A percentile compares a stretch with the other conserved stretches of the same genome.
phyloP scores from a whole-genome alignment of 2,797 vertebrate species.

The Lemur catta region DNA sequence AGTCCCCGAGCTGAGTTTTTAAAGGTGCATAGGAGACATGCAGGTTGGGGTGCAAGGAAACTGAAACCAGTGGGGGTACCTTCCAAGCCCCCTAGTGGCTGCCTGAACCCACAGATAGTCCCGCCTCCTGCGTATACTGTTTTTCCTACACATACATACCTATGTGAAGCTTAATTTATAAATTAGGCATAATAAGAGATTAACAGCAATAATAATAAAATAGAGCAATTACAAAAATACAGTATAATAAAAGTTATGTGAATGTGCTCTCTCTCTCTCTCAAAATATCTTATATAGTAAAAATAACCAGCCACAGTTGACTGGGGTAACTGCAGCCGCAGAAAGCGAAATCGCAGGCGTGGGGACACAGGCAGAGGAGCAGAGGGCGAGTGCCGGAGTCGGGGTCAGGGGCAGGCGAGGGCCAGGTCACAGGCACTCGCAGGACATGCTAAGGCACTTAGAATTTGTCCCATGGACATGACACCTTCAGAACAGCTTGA shows the following conservation, averaged over 20 bases:
- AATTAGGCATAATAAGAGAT: not conserved
- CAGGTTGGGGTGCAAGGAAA: not conserved
- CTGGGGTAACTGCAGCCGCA: rapidly evolving
- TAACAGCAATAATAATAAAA: not conserved
- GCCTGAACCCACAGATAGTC: not conserved
- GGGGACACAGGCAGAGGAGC: not conserved
- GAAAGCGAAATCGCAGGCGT: not conserved
- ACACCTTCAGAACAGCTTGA: not conserved
- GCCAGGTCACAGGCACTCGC: too few species aligned
- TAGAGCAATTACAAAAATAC: not conserved
- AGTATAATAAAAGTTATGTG: not conserved
- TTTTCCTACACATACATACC: not conserved
- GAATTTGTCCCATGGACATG: not conserved
- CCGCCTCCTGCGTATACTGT: not conserved
- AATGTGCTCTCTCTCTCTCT: not conserved
- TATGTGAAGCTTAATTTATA: not conserved
- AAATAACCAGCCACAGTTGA: not conserved
- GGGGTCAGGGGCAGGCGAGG: not conserved
- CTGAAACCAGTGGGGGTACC: not conserved
- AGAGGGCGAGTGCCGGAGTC: too few species aligned
- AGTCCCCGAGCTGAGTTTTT: not conserved
- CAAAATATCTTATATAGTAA: not conserved
- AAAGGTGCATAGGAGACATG: not conserved
- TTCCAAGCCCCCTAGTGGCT: not conserved
- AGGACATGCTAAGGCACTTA: not conserved